Conservation (phyloP, 2,797 vertebrate genomes). For the Acanthurus tractus region DNA sequence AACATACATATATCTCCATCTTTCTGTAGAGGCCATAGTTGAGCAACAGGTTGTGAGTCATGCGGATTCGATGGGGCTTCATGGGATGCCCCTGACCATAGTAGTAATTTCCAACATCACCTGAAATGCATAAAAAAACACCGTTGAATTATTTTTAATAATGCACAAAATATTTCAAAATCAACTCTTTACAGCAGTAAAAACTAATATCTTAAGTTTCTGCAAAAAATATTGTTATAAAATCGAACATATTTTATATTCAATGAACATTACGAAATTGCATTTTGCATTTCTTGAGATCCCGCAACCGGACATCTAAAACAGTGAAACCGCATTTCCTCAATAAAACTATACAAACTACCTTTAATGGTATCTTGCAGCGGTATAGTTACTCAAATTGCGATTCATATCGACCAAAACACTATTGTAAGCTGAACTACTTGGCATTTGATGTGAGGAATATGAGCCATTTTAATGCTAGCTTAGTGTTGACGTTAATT, state of each 20-base stretch:
- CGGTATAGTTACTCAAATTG: background rate
- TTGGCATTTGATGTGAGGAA: background rate
- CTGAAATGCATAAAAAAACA: conserved; percentile 71
- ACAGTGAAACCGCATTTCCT: background rate
- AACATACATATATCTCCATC: conserved; percentile 97
- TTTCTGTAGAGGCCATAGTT: conserved; percentile 98
- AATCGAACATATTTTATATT: too few species aligned
- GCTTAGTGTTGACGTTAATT: conserved; percentile 54
- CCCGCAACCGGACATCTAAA: background rate
- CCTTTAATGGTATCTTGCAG: too few species aligned
- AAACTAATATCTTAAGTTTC: too few species aligned
- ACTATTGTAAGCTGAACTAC: background rate
- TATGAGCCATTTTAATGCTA: conserved; percentile 22
- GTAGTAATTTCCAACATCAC: conserved; percentile 97
- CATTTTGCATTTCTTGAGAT: background rate
- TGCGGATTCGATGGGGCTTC: conserved; percentile 96
- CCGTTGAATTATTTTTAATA: background rate
- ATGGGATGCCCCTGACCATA: conserved; percentile 97
- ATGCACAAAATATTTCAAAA: background rate
- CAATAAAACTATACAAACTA: conserved; percentile 11
- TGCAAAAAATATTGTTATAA: too few species aligned
- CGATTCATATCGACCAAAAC: background rate
- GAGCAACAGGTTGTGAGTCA: conserved; percentile 97
- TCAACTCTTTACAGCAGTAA: too few species aligned
- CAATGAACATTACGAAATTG: too few species aligned